Evolutionary conservation across 1,140 invertebrate species (phyloP), one percentile per base, ranked within the genome.

Genomic region (Orchesella cincta): DNA sequence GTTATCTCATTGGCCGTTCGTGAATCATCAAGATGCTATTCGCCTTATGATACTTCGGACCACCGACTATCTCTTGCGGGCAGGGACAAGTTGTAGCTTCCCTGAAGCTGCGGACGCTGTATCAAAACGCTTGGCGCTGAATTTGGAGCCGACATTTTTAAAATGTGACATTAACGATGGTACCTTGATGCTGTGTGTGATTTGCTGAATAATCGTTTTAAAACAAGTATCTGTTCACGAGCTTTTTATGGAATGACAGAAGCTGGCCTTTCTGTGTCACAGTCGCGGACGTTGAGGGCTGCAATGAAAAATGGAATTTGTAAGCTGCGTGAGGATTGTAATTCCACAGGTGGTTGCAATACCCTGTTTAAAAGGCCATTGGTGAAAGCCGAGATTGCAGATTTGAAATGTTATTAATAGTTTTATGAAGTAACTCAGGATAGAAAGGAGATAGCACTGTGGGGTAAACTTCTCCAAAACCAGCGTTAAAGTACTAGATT

Each of bases 171-270:
- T n/a, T 73, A n/a, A n/a, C n/a, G n/a, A 12, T 2, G 12, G 5
- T 46, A 35, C 28, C 72, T 76, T 71, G 3, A 31, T 62, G 5
- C n/a, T 70, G 33, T 8, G n/a, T 33, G 62, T 33, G 29, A 31
- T 33, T 31, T 31, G 23, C 1, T 33, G 29, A 31, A 23, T 23
- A 29, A 67, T 76, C 5, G 29, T 2, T 33, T 39, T 46, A 70
- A 14, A 20, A 78, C n/a, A n/a, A n/a, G n/a, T n/a, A n/a, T n/a
- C n/a, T n/a, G n/a, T n/a, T n/a, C n/a, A n/a, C n/a, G n/a, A n/a
- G n/a, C n/a, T 74, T 26, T 79, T 64, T 79, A 79, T 31, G 78
- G 78, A 29, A 79, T 79, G 78, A 79, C 78, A 14, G 78, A 79
- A 64, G 54, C 31, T 28, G 78, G 78, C 1, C 71, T 79, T 54